Evolutionary conservation across 2,113 vertebrate species (phyloP).

Genomic region (Cromileptes altivelis): DNA sequence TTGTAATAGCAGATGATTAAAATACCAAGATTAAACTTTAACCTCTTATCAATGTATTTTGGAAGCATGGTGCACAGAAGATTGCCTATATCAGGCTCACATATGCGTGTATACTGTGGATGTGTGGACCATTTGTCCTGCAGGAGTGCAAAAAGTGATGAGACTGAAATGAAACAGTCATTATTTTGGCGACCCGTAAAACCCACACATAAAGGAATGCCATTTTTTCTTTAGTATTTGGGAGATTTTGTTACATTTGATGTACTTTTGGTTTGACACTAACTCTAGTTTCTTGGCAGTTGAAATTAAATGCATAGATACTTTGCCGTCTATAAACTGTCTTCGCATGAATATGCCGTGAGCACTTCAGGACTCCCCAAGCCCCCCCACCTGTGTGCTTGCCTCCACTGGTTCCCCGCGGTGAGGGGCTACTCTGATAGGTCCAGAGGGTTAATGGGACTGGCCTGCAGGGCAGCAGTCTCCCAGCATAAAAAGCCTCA

Average conservation of each 20-base stretch:
- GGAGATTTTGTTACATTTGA: neutral
- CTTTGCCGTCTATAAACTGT: conserved; percentile 5
- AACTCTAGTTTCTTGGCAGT: neutral
- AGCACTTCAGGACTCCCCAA: conserved; percentile 23
- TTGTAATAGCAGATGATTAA: conserved; percentile 31
- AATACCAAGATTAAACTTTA: neutral
- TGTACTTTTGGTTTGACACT: neutral
- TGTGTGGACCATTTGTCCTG: no score
- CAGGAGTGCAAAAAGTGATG: neutral
- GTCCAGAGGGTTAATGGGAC: conserved; percentile 76
- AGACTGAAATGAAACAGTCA: neutral
- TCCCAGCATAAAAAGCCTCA: conserved; percentile 78
- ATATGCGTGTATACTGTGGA: neutral
- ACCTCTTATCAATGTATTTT: neutral
- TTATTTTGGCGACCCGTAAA: neutral
- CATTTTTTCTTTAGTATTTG: neutral
- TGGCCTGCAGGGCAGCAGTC: conserved; percentile 65
- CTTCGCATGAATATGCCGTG: conserved; percentile 31
- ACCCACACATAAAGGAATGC: neutral
- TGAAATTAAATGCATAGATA: neutral
- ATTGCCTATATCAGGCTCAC: no score
- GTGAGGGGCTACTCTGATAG: conserved; percentile 81
- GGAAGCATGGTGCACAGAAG: neutral
- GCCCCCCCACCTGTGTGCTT: conserved; percentile 56
- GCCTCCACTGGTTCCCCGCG: conserved; percentile 60